A percentile compares a stretch with the other conserved stretches of the same genome.
Evolutionary conservation across 1,140 invertebrate genomes (phyloP).

Genomic region (Drosophila parvula): DNA sequence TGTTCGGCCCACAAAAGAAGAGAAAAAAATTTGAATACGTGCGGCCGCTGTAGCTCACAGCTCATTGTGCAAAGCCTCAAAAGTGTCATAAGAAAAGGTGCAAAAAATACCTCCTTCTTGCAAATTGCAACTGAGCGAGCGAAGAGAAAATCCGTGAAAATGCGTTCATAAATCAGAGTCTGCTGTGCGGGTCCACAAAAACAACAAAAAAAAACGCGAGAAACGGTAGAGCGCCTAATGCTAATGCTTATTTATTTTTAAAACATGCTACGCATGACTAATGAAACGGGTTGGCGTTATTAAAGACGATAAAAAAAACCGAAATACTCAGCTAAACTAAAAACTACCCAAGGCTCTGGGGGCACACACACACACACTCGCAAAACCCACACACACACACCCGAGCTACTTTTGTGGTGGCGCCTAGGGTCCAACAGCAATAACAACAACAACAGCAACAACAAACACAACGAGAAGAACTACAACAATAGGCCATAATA

Average conservation of each 20-base stretch:
- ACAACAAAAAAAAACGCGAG: constrained; percentile 8
- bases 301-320: constrained; percentile 40
- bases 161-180: constrained; percentile 25
- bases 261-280: constrained; percentile 71
- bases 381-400: constrained; percentile 19
- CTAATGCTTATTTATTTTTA: constrained; percentile 57
- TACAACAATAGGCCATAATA: constrained; percentile 36
- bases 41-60: constrained; percentile 14
- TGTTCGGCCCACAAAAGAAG: constrained; percentile 34
- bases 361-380: constrained; percentile 1
- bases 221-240: constrained; percentile 21
- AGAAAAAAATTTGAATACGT: constrained; percentile 28
- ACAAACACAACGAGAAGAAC: not conserved
- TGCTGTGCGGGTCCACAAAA: constrained; percentile 12
- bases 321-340: constrained; percentile 40
- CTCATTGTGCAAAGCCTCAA: constrained; percentile 49
- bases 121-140: not conserved
- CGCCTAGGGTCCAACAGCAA: constrained; percentile 35
- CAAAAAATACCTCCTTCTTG: not conserved
- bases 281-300: constrained; percentile 58
- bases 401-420: constrained; percentile 43
- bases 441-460: not conserved
- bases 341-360: constrained; percentile 39
- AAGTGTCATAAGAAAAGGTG: constrained; percentile 40
- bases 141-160: constrained; percentile 6